Evolutionary conservation across 2,113 vertebrate species (phyloP), one percentile per base, ranked within the genome.

Genomic region (Cebus imitator): DNA sequence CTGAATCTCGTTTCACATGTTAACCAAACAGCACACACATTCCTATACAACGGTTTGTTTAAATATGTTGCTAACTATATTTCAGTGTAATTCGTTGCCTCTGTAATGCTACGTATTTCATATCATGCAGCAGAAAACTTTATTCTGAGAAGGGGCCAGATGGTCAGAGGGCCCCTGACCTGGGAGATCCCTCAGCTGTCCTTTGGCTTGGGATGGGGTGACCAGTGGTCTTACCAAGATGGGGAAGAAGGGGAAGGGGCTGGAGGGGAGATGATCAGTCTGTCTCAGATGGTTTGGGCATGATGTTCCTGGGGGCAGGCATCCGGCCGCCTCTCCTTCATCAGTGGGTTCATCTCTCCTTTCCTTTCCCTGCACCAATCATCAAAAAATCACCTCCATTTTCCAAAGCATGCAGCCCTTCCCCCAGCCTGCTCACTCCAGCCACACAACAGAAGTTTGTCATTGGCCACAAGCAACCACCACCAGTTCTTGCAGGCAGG

Each of bases 291-390:
- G 17, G 72, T 61, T 5, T 45, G 20, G 45, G 37, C 18, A 0
- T 61, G 43, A 14, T 1, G 27, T 13, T 37, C n/a, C 0, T 0
- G 0, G 21, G 35, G 18, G 17, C 6, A 0, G 18, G 17, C 14
- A 0, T 32, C 64, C 3, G 6, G 78, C 35, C 27, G 16, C 35
- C 18, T 45, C 8, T 27, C 23, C 17, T 35, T 6, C 14, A 18
- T n/a, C n/a, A 7, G 27, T 1, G 5, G 32, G 37, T 58, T 43
- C 27, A 1, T 35, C 21, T 52, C 35, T 52, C 64, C 89, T 52
- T 48, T 40, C 55, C 72, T 88, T 27, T 50, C 25, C 57, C 1
- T 37, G 75, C 16, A 43, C 30, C 11, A 45, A 10, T 11, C 58
- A 55, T 70, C 7, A 2, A 50, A 75, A 72, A 37, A 18, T 9